phyloP scores from a whole-genome alignment of 2,888 invertebrate genomes.

The Oscheius sp. region DNA sequence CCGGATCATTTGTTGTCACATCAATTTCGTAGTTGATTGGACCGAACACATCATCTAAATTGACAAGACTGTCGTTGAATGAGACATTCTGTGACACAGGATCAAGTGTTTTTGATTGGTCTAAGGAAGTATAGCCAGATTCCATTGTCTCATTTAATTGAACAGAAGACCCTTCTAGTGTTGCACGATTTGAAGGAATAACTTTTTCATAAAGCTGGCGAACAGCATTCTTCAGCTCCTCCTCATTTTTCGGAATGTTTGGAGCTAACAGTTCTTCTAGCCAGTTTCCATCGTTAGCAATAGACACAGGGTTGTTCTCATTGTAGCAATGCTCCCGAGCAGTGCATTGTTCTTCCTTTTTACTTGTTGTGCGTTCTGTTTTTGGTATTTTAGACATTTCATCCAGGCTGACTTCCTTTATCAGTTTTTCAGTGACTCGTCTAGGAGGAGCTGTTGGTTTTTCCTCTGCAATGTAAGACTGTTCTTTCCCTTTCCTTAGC shows the following conservation, averaged over 20 bases:
- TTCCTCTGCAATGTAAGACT: no score
- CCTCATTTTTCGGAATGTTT: slow-evolving; percentile 1
- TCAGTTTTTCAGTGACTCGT: no score
- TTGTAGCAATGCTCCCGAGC: no score
- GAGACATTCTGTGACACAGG: slow-evolving; percentile 12
- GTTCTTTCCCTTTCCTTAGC: no score
- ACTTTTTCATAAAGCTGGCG: slow-evolving; percentile 10
- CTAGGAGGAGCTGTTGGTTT: no score
- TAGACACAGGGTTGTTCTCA: background rate
- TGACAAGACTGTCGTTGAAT: background rate
- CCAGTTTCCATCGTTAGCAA: background rate
- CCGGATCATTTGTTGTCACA: background rate
- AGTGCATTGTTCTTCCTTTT: no score
- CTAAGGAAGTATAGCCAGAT: slow-evolving; percentile 5
- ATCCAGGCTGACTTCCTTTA: no score
- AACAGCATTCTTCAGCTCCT: slow-evolving; percentile 12
- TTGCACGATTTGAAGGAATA: background rate
- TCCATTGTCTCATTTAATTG: background rate
- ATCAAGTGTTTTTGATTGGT: background rate
- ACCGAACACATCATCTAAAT: slow-evolving; percentile 9
- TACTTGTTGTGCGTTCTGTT: no score
- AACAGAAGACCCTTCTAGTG: background rate
- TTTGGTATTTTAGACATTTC: no score
- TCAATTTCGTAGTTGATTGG: background rate
- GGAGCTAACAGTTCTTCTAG: slow-evolving; percentile 4